A percentile compares a stretch with the other conserved stretches of the same genome.
phyloP scores from a whole-genome alignment of 2,797 vertebrate species.

The Spinibarbus caldwelli region DNA sequence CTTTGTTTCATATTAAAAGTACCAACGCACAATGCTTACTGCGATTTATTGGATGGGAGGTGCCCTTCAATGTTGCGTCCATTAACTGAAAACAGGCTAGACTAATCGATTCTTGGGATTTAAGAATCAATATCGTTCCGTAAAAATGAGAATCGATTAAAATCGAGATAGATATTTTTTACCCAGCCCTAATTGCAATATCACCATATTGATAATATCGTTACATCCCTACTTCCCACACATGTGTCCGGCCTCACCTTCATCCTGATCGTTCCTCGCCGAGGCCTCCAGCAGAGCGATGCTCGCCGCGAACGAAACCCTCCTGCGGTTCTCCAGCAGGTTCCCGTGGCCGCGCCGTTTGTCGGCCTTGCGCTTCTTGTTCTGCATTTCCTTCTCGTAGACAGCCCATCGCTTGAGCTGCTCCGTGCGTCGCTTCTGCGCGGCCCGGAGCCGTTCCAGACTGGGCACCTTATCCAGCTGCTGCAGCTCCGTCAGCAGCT shows the following conservation, averaged over 20 bases:
- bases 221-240: too few relatives aligned
- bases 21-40: too few relatives aligned
- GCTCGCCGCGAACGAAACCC: slow-evolving; percentile 90
- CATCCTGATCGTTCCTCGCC: slow-evolving; percentile 90
- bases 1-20: too few relatives aligned
- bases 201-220: too few relatives aligned
- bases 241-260: slow-evolving; percentile 79
- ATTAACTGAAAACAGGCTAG: too few relatives aligned
- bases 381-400: slow-evolving; percentile 96
- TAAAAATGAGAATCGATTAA: too few relatives aligned
- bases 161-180: too few relatives aligned
- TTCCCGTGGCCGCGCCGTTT: slow-evolving; percentile 79
- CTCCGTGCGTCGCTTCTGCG: slow-evolving; percentile 93
- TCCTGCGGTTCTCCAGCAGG: slow-evolving; percentile 74
- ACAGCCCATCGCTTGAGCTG: slow-evolving; percentile 97
- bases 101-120: too few relatives aligned
- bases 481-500: slow-evolving; percentile 94
- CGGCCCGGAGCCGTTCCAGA: slow-evolving; percentile 91
- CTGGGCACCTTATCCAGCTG: slow-evolving; percentile 96
- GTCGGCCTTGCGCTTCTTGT: slow-evolving; percentile 90
- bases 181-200: too few relatives aligned
- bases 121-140: too few relatives aligned
- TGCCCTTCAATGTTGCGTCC: too few relatives aligned
- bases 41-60: too few relatives aligned
- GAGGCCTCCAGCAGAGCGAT: slow-evolving; percentile 94